Conservation (phyloP, 2,888 invertebrate genomes). For the Andrena bicolor region DNA sequence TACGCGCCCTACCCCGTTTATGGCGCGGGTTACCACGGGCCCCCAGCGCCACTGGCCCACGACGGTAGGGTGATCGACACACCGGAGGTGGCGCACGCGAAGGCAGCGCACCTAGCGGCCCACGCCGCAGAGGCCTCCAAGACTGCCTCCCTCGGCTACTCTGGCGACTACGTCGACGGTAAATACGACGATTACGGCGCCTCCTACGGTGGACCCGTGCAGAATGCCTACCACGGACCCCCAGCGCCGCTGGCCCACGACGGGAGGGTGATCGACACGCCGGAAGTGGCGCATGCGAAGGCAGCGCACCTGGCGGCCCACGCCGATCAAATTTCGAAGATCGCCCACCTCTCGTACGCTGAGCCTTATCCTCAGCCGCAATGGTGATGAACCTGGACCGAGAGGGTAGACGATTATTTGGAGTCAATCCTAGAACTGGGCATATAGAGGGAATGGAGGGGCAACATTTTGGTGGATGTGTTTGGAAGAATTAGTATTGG, state of each 20-base stretch:
- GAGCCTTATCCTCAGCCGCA: slow-evolving; percentile 31
- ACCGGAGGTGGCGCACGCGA: slow-evolving; percentile 81
- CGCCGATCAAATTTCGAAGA: slow-evolving; percentile 75
- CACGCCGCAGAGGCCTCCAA: slow-evolving; percentile 76
- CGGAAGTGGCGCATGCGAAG: slow-evolving; percentile 82
- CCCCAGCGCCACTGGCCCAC: slow-evolving; percentile 77
- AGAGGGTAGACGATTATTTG: background rate
- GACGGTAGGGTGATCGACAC: slow-evolving; percentile 80
- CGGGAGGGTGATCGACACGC: slow-evolving; percentile 79
- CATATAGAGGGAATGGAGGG: background rate
- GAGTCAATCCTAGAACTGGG: background rate
- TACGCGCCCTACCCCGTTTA: slow-evolving; percentile 59
- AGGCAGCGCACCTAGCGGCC: slow-evolving; percentile 78
- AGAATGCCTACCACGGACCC: slow-evolving; percentile 70
- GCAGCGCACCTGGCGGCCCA: slow-evolving; percentile 78
- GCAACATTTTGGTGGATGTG: too few relatives aligned
- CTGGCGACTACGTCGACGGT: slow-evolving; percentile 31
- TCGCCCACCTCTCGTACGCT: slow-evolving; percentile 43
- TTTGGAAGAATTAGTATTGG: too few relatives aligned
- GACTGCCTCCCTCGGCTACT: slow-evolving; percentile 40
- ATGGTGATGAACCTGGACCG: slow-evolving; percentile 25
- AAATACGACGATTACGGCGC: slow-evolving; percentile 25
- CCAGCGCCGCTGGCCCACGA: slow-evolving; percentile 78
- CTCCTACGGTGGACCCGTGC: slow-evolving; percentile 30
- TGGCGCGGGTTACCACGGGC: slow-evolving; percentile 72